Conservation (phyloP, 1,140 invertebrate species). For the Aphis gossypii region DNA sequence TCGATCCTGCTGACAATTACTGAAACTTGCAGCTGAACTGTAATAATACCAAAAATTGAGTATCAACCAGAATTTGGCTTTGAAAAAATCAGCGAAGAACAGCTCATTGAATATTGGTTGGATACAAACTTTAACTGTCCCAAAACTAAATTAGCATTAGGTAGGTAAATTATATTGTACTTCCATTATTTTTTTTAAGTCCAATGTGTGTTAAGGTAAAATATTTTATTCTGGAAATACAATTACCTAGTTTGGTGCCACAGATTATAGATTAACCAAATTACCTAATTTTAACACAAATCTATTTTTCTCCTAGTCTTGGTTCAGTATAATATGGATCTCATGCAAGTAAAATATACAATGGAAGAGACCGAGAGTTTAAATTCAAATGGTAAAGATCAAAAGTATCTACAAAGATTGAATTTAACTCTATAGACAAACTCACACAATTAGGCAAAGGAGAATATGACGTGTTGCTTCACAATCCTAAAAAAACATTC, state of each 20-base stretch:
- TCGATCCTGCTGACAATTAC: too few species aligned
- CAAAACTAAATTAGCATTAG: not conserved
- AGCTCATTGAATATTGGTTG: constrained; percentile 38
- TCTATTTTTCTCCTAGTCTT: not conserved
- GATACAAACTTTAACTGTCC: constrained; percentile 37
- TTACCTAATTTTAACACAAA: not conserved
- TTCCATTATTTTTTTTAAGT: not conserved
- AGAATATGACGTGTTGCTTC: constrained; percentile 40
- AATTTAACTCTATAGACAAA: constrained; percentile 2
- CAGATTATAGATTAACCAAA: too few species aligned
- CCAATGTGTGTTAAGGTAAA: not conserved
- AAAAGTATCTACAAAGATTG: constrained; percentile 21
- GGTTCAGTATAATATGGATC: constrained; percentile 42
- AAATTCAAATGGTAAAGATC: not conserved
- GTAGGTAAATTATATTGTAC: not conserved
- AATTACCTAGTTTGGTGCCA: not conserved
- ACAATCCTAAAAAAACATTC: constrained; percentile 52
- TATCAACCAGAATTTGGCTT: constrained; percentile 53
- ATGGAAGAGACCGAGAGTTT: not conserved
- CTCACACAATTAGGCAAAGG: constrained; percentile 5
- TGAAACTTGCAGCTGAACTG: too few species aligned
- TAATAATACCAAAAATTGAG: constrained; percentile 47
- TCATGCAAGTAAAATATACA: constrained; percentile 23
- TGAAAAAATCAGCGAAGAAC: constrained; percentile 35
- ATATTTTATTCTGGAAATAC: not conserved